Evolutionary conservation across 2,888 invertebrate genomes (phyloP).

Genomic region (Cerceris ruficornis): DNA sequence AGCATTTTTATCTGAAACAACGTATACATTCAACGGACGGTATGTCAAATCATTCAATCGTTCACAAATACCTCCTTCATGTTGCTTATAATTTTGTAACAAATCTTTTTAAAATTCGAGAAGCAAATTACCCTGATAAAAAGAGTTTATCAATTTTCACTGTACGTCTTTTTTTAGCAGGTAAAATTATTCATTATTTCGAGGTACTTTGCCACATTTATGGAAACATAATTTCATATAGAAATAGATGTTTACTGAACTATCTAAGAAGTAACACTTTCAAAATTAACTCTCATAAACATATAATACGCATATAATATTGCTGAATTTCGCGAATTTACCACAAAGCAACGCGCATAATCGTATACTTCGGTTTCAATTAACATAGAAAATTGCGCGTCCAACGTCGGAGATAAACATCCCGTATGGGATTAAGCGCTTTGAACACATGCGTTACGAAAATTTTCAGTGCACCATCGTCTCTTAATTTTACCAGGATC

Average conservation of each 20-base stretch:
- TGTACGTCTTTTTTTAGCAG: no score
- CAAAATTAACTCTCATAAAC: neutral
- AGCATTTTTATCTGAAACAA: no score
- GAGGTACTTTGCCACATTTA: no score
- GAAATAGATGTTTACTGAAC: neutral
- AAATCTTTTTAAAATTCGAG: no score
- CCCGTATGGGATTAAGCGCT: constrained; percentile 5
- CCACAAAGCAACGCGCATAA: neutral
- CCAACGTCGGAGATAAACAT: constrained; percentile 1
- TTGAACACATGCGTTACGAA: constrained; percentile 16
- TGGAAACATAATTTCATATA: no score
- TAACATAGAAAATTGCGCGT: constrained; percentile 4
- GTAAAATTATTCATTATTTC: no score
- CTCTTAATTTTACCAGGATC: neutral
- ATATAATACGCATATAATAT: neutral
- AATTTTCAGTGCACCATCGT: constrained; percentile 15
- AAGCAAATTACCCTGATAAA: no score
- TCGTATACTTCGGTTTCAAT: constrained; percentile 8
- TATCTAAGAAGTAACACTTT: neutral
- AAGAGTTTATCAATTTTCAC: no score
- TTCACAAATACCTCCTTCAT: no score
- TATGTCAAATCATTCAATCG: no score
- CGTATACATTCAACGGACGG: no score
- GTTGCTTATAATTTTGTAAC: no score
- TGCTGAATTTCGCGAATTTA: neutral